Evolutionary conservation across 37 sponge, comb jelly and placozoan genomes (phyloP), one percentile per base, ranked within the genome.

Genomic region (Aphrocallistes beatrix): DNA sequence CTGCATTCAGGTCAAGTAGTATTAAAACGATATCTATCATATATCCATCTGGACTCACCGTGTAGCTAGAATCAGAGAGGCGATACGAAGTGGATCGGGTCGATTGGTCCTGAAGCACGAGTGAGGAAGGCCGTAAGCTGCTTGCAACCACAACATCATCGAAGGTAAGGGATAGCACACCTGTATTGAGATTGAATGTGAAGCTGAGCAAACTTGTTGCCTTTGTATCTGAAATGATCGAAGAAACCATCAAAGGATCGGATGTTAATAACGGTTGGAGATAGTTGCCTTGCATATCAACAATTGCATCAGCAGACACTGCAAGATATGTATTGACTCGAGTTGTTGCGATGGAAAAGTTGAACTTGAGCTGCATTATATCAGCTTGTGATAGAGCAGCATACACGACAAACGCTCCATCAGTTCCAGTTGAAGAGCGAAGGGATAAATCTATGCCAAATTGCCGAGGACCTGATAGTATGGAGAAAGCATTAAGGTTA

Each of bases 231-330:
- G 87, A 47, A 34, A 37, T 51, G 39, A 91, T 88, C 6, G 49
- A 19, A 39, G 40, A 83, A 1, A 90, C 95, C 36, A 23, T 45
- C 1, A 92, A 60, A 30, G 89, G 92, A 82, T 83, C 40, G 16
- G 82, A 51, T 47, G 84, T n/a, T 17, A 36, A 37, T 8, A 92
- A 82, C 16, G 86, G 81, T 8, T 83, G 85, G 10, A 95, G 88
- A 17, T 39, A 23, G 38, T 90, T 91, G 10, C 85, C 84, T 8
- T 90, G 87, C 88, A 92, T 91, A 42, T 95, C 96, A 1, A 17
- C 34, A 10, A 93, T 82, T 21, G 92, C 49, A 34, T 37, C 36
- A n/a, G 83, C 19, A 0, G 89, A 75, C 28, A 88, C 89, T 60
- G 88, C 38, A 3, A 95, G 83, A 83, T 51, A 91, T 1, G 93